Base-by-base conservation (phyloP, 2,888 invertebrate genomes). In the Folsomia candida region DNA sequence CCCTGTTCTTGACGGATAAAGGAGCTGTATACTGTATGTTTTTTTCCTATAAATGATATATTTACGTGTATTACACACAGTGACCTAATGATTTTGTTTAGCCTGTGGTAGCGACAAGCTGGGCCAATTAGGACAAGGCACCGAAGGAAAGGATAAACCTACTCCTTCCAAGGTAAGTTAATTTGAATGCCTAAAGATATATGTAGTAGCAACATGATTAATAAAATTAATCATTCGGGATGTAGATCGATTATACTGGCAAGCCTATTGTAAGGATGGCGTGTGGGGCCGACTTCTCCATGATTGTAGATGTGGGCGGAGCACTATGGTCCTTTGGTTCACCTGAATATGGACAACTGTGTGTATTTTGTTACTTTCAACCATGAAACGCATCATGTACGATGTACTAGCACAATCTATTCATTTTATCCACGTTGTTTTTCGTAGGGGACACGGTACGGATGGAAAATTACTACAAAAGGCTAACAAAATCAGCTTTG, bases 381-480 rank as follows among this genome's bases (percentile, higher is more conserved):
- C 24, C 29, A 63, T 37, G 9, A 61, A 61, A 37, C n/a, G n/a
- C n/a, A n/a, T n/a, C n/a, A n/a, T n/a, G n/a, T n/a, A n/a, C n/a
- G n/a, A n/a, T n/a, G n/a, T n/a, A n/a, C n/a, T n/a, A n/a, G n/a
- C n/a, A n/a, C n/a, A n/a, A n/a, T n/a, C n/a, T n/a, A n/a, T n/a
- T n/a, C n/a, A n/a, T n/a, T n/a, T n/a, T n/a, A n/a, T n/a, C n/a
- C n/a, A n/a, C n/a, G n/a, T 57, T 57, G n/a, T 6, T 4, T n/a
- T 57, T 65, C 47, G 22, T 51, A 60, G 59, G 88, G 90, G 96
- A 26, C 95, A 96, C 83, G 96, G 96, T 83, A 93, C 94, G 0
- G 96, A 96, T 83, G 96, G 96, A 25, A 94, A 95, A 83, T 96
- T 93, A 83, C 95, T 97, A 84, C 90, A 94, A 71, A 93, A 92